Conservation (phyloP, 2,113 vertebrate genomes). For the Chloropsis hardwickii region DNA sequence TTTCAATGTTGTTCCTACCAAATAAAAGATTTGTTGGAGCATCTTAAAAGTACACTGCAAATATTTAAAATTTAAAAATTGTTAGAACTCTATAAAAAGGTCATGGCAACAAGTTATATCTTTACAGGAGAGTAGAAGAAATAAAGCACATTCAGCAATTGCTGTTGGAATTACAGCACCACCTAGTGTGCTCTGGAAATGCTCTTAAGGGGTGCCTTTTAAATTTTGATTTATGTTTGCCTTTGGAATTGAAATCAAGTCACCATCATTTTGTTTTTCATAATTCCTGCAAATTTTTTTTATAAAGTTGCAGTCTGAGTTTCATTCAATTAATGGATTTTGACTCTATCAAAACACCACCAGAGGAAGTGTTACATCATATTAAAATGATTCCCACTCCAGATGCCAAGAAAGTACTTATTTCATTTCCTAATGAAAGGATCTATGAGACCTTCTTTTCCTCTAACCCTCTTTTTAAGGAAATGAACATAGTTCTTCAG, state of each 20-base stretch:
- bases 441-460: not conserved
- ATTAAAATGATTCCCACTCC: not conserved
- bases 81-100: not conserved
- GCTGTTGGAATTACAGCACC: conserved; percentile 69
- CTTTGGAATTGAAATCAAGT: not conserved
- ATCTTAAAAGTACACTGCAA: not conserved
- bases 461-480: not conserved
- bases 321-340: not conserved
- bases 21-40: not conserved
- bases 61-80: not conserved
- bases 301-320: not conserved
- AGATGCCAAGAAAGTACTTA: not conserved
- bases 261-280: not conserved
- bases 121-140: not conserved
- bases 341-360: not conserved
- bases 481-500: not conserved
- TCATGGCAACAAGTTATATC: not conserved
- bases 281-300: not conserved
- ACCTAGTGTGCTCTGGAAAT: conserved; percentile 64
- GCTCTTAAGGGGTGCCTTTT: not conserved
- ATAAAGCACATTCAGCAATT: not conserved
- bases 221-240: not conserved
- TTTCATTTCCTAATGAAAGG: not conserved
- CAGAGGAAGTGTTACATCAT: not conserved
- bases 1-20: accelerated